phyloP scores from a whole-genome alignment of 2,113 vertebrate genomes.

The Hippocampus barbouri region DNA sequence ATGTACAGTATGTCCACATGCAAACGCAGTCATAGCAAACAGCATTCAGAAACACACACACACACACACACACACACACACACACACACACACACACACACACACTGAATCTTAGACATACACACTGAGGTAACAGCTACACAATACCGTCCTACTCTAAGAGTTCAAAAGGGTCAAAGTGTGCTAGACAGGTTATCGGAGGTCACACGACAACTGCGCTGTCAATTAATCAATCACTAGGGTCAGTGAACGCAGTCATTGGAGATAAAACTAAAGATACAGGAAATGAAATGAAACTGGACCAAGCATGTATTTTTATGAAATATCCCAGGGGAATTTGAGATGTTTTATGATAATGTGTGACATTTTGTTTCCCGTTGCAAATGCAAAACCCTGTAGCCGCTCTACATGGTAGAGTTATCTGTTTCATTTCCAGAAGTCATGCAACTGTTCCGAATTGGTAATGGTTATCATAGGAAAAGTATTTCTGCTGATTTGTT shows the following conservation, averaged over 20 bases:
- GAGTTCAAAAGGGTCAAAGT: slow-evolving; percentile 49
- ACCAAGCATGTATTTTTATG: not conserved
- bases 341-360: slow-evolving; percentile 22
- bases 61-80: too few species aligned
- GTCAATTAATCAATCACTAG: slow-evolving; percentile 41
- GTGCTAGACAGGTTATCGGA: slow-evolving; percentile 36
- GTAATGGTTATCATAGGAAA: not conserved
- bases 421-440: slow-evolving; percentile 18
- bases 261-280: not conserved
- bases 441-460: not conserved
- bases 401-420: slow-evolving; percentile 36
- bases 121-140: slow-evolving; percentile 56
- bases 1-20: slow-evolving; percentile 65
- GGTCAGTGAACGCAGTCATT: slow-evolving; percentile 6
- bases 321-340: slow-evolving; percentile 11
- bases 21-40: slow-evolving; percentile 33
- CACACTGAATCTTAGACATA: slow-evolving; percentile 10
- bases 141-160: slow-evolving; percentile 53
- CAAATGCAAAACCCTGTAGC: slow-evolving; percentile 25
- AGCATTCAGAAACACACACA: slow-evolving; percentile 3
- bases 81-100: too few species aligned
- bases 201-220: slow-evolving; percentile 48
- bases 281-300: slow-evolving; percentile 9
- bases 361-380: slow-evolving; percentile 23
- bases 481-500: not conserved